phyloP scores from a whole-genome alignment of 2,888 invertebrate species.

The Agrochola lota region DNA sequence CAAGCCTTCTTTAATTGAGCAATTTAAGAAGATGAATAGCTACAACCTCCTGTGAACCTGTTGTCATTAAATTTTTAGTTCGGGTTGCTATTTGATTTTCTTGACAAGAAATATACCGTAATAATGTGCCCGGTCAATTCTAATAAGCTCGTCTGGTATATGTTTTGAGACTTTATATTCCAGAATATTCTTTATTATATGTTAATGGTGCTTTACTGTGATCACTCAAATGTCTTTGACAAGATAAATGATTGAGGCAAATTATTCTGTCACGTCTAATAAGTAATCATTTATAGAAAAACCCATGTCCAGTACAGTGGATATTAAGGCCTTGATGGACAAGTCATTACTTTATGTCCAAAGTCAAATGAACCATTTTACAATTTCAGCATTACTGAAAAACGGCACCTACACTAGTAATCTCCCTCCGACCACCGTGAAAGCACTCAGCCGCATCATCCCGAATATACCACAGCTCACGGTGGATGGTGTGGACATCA shows the following conservation, averaged over 20 bases:
- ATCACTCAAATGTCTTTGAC: neutral
- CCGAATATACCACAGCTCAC: slow-evolving; percentile 78
- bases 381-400: slow-evolving; percentile 71
- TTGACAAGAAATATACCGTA: neutral
- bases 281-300: neutral
- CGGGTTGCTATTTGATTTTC: neutral
- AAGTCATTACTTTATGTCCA: neutral
- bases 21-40: neutral
- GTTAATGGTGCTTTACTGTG: neutral
- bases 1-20: neutral
- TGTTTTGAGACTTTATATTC: neutral
- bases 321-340: neutral
- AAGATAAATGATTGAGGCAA: neutral
- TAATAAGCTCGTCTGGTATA: no score
- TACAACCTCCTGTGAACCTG: neutral
- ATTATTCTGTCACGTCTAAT: neutral
- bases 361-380: neutral
- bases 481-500: slow-evolving; percentile 75
- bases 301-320: neutral
- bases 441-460: slow-evolving; percentile 71
- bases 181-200: neutral
- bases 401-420: slow-evolving; percentile 66
- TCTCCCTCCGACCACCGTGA: slow-evolving; percentile 75
- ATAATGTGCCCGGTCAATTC: neutral
- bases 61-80: neutral